These are phyloP conservation scores for Silurus lanzhouensis DNA, from an alignment of 2,797 vertebrate species.

Conservation along the genomic window DNA sequence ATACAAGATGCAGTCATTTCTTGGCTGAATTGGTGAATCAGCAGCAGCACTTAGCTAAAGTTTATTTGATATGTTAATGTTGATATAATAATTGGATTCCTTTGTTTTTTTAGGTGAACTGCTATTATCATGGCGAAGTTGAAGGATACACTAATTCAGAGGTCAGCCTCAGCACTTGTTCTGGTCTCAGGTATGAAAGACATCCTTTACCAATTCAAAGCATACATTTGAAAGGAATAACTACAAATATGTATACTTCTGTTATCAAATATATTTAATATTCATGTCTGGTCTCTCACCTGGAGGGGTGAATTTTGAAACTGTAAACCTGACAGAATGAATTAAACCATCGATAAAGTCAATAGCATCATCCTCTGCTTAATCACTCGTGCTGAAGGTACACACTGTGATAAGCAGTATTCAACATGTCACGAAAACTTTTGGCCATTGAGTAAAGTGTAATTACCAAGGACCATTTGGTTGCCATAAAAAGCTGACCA, in stretches of 20 bases:
- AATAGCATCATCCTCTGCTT: conserved; percentile 45
- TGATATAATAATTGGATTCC: not conserved
- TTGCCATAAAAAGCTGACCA: conserved; percentile 26
- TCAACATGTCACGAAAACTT: conserved; percentile 49
- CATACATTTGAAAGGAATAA: conserved; percentile 21
- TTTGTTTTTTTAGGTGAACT: conserved; percentile 69
- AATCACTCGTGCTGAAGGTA: conserved; percentile 36
- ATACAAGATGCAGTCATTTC: not conserved
- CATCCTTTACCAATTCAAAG: not conserved
- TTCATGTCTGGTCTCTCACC: conserved; percentile 7
- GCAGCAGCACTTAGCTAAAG: conserved; percentile 1
- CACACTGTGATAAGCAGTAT: conserved; percentile 39
- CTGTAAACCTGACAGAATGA: conserved; percentile 42
- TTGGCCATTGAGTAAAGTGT: conserved; percentile 37
- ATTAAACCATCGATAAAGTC: conserved; percentile 43
- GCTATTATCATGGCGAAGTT: conserved; percentile 81
- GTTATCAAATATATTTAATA: too few species aligned
- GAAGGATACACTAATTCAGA: conserved; percentile 70
- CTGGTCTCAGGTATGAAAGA: conserved; percentile 73
- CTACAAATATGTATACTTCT: conserved; percentile 4
- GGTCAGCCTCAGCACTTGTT: conserved; percentile 77
- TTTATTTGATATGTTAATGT: not conserved
- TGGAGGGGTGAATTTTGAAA: conserved; percentile 38
- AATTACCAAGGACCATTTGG: conserved; percentile 46
- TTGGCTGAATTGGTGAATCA: conserved; percentile 2